Evolutionary conservation across 2,113 vertebrate genomes (phyloP).

Genomic region (Tychaedon coryphoeus): DNA sequence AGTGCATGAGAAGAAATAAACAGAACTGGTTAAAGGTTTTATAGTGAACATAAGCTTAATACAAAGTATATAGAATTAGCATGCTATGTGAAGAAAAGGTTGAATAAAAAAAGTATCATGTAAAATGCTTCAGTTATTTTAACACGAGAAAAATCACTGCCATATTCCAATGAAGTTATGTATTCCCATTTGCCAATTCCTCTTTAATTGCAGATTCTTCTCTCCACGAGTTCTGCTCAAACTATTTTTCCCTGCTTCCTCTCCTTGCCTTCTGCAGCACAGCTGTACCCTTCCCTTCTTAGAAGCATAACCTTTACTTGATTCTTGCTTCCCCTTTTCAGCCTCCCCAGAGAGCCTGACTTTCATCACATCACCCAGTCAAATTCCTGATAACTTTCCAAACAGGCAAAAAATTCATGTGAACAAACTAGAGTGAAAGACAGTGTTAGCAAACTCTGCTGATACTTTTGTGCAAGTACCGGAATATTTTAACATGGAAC

Average conservation of each 20-base stretch:
- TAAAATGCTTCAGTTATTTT: not conserved
- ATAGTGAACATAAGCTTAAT: not conserved
- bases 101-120: not conserved
- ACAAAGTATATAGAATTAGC: not conserved
- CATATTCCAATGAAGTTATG: not conserved
- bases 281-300: not conserved
- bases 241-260: not conserved
- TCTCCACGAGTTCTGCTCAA: not conserved
- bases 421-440: constrained; percentile 19
- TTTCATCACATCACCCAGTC: not conserved
- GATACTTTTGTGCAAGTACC: not conserved
- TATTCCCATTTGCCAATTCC: not conserved
- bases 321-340: not conserved
- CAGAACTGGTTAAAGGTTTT: not conserved
- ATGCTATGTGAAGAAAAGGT: not conserved
- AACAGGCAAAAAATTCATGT: not conserved
- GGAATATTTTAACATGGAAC: constrained; percentile 12
- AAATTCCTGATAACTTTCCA: constrained; percentile 1
- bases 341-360: not conserved
- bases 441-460: constrained; percentile 7
- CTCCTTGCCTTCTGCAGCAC: not conserved
- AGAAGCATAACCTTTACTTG: not conserved
- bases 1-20: not conserved
- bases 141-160: not conserved
- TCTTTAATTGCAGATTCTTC: not conserved